Conservation (phyloP, 2,797 vertebrate species). For the Pseudomugil gertrudae region DNA sequence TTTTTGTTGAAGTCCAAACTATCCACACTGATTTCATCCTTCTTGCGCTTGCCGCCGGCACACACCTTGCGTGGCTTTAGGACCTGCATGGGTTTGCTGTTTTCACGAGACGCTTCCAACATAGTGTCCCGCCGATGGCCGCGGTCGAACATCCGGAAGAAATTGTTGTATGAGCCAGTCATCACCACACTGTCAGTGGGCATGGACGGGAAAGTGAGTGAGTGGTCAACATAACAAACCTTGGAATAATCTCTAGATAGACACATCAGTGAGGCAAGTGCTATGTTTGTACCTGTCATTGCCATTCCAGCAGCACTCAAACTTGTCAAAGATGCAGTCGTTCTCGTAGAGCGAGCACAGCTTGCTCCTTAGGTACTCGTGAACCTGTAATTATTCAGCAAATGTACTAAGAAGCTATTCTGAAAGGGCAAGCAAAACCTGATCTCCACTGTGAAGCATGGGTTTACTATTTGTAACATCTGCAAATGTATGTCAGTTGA, state of each 20-base stretch:
- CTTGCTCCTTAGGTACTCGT: slow-evolving; percentile 99
- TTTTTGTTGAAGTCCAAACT: slow-evolving; percentile 99
- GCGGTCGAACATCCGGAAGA: slow-evolving; percentile 99
- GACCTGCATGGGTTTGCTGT: slow-evolving; percentile 94
- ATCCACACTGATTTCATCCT: slow-evolving; percentile 98
- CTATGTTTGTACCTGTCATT: slow-evolving; percentile 87
- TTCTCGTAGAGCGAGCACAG: slow-evolving; percentile 99
- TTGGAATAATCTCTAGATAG: neutral
- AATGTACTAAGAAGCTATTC: neutral
- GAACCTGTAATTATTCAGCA: slow-evolving; percentile 82
- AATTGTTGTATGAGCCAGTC: slow-evolving; percentile 99
- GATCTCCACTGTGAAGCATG: neutral
- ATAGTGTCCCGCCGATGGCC: slow-evolving; percentile 91
- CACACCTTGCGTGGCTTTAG: slow-evolving; percentile 96
- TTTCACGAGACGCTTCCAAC: slow-evolving; percentile 95
- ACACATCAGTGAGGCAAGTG: neutral
- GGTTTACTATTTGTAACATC: too few relatives aligned
- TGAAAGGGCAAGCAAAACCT: neutral
- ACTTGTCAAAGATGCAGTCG: slow-evolving; percentile 99
- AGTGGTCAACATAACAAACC: neutral
- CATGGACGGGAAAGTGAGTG: neutral
- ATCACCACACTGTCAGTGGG: slow-evolving; percentile 89
- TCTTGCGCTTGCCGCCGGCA: slow-evolving; percentile 95
- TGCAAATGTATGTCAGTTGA: neutral
- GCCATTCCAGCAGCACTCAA: slow-evolving; percentile 99